phyloP scores from a whole-genome alignment of 2,888 invertebrate genomes.

The Limnephilus marmoratus region DNA sequence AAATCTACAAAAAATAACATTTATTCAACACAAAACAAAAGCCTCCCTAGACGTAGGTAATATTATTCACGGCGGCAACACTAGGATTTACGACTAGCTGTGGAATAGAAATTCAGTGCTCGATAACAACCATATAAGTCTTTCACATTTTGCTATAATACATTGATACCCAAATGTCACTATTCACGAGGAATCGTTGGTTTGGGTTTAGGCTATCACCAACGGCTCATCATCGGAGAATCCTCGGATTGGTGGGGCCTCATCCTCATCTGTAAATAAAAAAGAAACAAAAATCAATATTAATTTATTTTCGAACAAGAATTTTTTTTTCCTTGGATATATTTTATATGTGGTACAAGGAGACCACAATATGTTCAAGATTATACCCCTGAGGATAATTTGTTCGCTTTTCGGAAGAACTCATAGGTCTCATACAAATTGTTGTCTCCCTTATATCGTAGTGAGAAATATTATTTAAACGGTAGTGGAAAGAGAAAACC shows the following conservation, averaged over 20 bases:
- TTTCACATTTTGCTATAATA: slow-evolving; percentile 50
- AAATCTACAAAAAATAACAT: slow-evolving; percentile 42
- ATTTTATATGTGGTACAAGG: no score
- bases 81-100: slow-evolving; percentile 57
- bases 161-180: slow-evolving; percentile 36
- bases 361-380: no score
- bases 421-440: no score
- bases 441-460: no score
- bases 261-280: slow-evolving; percentile 83
- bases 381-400: no score
- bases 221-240: slow-evolving; percentile 96
- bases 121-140: slow-evolving; percentile 58
- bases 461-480: no score
- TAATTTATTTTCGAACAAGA: not conserved
- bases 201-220: slow-evolving; percentile 84
- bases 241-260: slow-evolving; percentile 92
- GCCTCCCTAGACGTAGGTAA: slow-evolving; percentile 34
- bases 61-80: slow-evolving; percentile 11
- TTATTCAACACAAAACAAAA: slow-evolving; percentile 38
- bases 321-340: no score
- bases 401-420: no score
- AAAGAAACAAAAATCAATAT: not conserved
- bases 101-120: slow-evolving; percentile 59
- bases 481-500: no score
- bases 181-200: slow-evolving; percentile 11